A percentile compares a stretch with the other conserved stretches of the same genome.
Conservation (phyloP, 23 tunicate species). For the Phallusia fumigata region DNA sequence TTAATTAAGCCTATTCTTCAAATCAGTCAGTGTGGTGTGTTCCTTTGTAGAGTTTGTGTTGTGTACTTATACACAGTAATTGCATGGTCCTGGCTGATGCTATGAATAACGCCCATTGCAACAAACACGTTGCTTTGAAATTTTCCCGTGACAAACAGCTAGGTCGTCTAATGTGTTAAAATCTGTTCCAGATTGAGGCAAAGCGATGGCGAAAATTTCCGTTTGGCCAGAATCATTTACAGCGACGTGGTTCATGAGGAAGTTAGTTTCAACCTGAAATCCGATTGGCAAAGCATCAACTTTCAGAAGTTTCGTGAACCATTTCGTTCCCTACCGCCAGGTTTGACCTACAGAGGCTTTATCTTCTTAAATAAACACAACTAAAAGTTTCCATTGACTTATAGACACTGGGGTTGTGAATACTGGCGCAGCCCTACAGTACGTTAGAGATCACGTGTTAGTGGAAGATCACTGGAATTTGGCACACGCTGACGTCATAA, state of each 20-base stretch:
- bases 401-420: background rate
- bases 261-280: background rate
- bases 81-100: no score
- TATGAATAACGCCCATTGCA: no score
- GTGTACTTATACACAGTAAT: no score
- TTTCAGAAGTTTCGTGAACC: background rate
- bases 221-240: background rate
- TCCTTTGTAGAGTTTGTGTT: no score
- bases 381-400: background rate
- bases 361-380: no score
- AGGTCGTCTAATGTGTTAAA: no score
- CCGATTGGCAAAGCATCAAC: background rate
- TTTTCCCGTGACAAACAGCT: no score
- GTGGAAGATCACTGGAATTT: background rate
- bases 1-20: no score
- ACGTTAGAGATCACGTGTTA: background rate
- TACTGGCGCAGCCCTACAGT: background rate
- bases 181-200: background rate
- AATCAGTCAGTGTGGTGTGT: no score
- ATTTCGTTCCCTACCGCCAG: background rate
- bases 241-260: background rate
- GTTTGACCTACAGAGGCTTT: background rate
- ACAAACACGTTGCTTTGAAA: no score
- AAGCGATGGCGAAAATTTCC: background rate
- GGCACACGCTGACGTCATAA: conserved; percentile 1